A percentile compares a stretch with the other conserved stretches of the same genome.
phyloP scores from a whole-genome alignment of 2,797 vertebrate genomes.

The Spinibarbus caldwelli region DNA sequence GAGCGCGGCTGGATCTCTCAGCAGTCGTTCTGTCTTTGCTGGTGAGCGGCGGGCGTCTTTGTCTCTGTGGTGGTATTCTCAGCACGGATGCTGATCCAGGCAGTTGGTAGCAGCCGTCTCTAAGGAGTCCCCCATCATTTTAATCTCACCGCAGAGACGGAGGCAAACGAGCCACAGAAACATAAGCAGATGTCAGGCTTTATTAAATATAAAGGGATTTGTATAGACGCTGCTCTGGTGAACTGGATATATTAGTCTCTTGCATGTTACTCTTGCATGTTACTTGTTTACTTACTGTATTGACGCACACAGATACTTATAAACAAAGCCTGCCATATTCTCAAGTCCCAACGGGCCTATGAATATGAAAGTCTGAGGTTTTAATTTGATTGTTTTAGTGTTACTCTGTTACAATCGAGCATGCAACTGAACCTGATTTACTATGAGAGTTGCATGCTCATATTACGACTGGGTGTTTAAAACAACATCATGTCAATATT shows the following conservation, averaged over 20 bases:
- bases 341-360: not conserved
- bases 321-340: not conserved
- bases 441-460: not conserved
- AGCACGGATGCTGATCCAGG: conserved; percentile 31
- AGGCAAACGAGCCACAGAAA: conserved; percentile 31
- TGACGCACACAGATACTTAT: not conserved
- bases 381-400: conserved; percentile 3
- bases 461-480: not conserved
- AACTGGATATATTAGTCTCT: conserved; percentile 31
- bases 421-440: not conserved
- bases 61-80: conserved; percentile 37
- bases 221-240: conserved; percentile 30
- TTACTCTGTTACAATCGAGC: not conserved
- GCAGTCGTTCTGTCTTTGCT: not conserved
- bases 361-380: not conserved
- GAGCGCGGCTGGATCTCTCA: not conserved
- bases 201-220: conserved; percentile 52
- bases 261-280: not conserved
- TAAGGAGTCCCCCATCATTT: conserved; percentile 39
- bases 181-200: conserved; percentile 51
- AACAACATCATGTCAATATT: not conserved
- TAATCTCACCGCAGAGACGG: conserved; percentile 37
- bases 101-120: conserved; percentile 49
- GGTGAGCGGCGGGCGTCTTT: not conserved
- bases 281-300: conserved; percentile 1